Conservation (phyloP, 53 echinoderm and acorn worm species). For the Patiria pectinifera region DNA sequence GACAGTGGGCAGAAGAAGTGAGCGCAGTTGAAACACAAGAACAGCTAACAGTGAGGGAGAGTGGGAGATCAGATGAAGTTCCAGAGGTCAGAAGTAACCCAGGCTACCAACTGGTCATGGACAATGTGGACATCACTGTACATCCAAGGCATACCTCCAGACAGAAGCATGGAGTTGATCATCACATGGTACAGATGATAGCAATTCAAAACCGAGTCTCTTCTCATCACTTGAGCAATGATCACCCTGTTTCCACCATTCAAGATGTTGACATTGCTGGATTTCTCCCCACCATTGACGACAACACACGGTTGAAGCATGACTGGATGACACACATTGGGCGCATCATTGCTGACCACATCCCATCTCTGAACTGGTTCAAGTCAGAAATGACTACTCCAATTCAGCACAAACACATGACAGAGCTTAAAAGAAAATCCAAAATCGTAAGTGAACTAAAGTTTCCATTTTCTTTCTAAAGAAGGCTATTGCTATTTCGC, state of each 20-base stretch:
- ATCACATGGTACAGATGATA: slow-evolving; percentile 75
- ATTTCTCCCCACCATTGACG: slow-evolving; percentile 66
- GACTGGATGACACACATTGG: slow-evolving; percentile 55
- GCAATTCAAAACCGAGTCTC: slow-evolving; percentile 56
- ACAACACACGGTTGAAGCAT: slow-evolving; percentile 47
- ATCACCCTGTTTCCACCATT: slow-evolving; percentile 7
- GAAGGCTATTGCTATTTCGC: too few species aligned
- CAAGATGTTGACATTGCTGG: slow-evolving; percentile 23
- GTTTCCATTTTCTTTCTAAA: too few species aligned
- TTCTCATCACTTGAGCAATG: slow-evolving; percentile 42
- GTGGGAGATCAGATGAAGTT: background rate
- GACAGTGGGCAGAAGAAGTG: slow-evolving; percentile 32
- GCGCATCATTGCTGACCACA: slow-evolving; percentile 39
- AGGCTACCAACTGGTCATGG: slow-evolving; percentile 56
- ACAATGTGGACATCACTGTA: slow-evolving; percentile 77
- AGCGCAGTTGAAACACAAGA: too few species aligned
- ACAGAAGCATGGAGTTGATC: slow-evolving; percentile 65
- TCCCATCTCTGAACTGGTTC: slow-evolving; percentile 51
- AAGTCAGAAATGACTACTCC: slow-evolving; percentile 31
- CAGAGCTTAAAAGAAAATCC: slow-evolving; percentile 55
- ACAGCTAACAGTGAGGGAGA: background rate
- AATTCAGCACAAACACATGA: slow-evolving; percentile 57
- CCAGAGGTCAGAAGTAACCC: background rate
- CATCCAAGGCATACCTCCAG: slow-evolving; percentile 70
- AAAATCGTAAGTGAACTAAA: slow-evolving; percentile 57